These are phyloP conservation scores for Brachypodius melanocephalos DNA, from an alignment of 2,113 vertebrate genomes.

Conservation along the genomic window DNA sequence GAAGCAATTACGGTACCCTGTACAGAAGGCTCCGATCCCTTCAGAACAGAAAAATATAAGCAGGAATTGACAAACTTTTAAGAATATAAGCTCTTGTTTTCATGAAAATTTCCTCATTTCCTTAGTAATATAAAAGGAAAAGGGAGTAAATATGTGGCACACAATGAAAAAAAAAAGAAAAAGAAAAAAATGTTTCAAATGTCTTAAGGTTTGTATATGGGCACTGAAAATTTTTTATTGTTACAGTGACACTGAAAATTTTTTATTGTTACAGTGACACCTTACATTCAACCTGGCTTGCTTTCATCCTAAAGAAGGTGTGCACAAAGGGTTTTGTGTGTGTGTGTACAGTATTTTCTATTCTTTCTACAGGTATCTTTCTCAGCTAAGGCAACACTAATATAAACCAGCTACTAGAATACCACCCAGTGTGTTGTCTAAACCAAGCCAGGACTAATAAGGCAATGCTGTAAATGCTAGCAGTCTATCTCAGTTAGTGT, in stretches of 20 bases:
- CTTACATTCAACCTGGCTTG: background rate
- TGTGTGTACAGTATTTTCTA: background rate
- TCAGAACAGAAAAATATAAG: conserved; percentile 7
- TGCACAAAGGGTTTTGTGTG: background rate
- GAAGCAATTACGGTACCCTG: background rate
- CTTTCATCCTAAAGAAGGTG: background rate
- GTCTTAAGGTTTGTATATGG: background rate
- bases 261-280: background rate
- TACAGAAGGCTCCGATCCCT: background rate
- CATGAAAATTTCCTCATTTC: conserved; percentile 11
- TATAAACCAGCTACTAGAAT: background rate
- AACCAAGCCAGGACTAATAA: background rate
- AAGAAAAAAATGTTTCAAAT: background rate
- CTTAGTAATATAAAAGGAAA: background rate
- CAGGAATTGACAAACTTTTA: conserved; percentile 17
- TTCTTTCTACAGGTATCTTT: background rate
- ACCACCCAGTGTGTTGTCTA: background rate
- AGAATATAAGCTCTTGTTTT: conserved; percentile 28
- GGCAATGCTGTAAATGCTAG: background rate
- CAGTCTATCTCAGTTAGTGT: background rate
- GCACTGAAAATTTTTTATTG: background rate
- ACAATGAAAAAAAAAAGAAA: background rate
- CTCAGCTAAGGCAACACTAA: background rate
- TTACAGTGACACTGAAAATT: background rate
- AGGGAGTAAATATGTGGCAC: background rate